A percentile compares a stretch with the other conserved stretches of the same genome.
These are phyloP conservation scores for Oryzias curvinotus DNA, from an alignment of 2,113 vertebrate species.

Conservation along the genomic window DNA sequence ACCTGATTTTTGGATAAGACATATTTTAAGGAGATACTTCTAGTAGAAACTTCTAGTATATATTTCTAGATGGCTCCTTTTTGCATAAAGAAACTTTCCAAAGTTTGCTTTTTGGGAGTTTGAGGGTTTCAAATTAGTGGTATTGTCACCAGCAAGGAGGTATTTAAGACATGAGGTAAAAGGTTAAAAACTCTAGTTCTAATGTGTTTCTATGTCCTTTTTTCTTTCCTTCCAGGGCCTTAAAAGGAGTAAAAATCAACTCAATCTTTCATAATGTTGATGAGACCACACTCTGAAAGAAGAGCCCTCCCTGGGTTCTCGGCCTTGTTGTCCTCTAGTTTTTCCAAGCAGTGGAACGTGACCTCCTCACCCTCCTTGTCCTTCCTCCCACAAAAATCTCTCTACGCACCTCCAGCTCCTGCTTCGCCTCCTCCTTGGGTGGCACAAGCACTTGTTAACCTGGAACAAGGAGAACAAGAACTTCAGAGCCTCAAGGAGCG, in stretches of 20 bases:
- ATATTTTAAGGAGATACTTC: too few species aligned
- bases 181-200: too few species aligned
- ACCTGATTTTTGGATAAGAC: too few species aligned
- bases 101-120: too few species aligned
- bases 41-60: too few species aligned
- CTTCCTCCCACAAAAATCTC: conserved; percentile 42
- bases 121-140: too few species aligned
- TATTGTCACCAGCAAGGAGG: too few species aligned
- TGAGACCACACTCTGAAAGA: conserved; percentile 66
- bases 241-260: conserved; percentile 15
- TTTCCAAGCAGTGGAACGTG: conserved; percentile 35
- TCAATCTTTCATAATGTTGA: conserved; percentile 46
- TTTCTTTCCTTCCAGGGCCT: conserved; percentile 40
- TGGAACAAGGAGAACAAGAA: conserved; percentile 66
- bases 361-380: conserved; percentile 31
- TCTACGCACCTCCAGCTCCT: conserved; percentile 42
- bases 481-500: conserved; percentile 66
- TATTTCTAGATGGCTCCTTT: too few species aligned
- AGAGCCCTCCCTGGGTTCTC: conserved; percentile 66
- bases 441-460: conserved; percentile 63
- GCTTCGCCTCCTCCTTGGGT: conserved; percentile 65
- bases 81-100: too few species aligned
- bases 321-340: conserved; percentile 60
- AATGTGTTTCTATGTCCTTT: neutral
- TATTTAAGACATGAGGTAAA: too few species aligned